These are phyloP conservation scores for Falco berigora DNA, from an alignment of 2,797 vertebrate species.

Conservation along the genomic window DNA sequence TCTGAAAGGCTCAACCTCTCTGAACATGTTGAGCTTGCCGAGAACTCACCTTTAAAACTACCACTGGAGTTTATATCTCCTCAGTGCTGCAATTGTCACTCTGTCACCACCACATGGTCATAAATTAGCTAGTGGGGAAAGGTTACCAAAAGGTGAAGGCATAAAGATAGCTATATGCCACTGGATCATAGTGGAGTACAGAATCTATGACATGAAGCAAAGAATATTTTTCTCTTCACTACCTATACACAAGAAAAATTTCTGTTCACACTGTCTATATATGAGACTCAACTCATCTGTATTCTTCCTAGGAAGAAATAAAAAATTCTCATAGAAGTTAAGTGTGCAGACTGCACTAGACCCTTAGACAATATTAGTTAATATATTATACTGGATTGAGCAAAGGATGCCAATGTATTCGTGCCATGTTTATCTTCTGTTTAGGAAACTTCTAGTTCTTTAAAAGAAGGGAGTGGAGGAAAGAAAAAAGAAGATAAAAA, in stretches of 20 bases:
- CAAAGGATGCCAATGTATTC: background rate
- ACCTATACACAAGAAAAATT: background rate
- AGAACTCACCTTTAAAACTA: background rate
- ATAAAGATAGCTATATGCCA: background rate
- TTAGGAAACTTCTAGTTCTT: background rate
- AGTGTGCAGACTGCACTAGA: background rate
- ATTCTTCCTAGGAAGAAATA: background rate
- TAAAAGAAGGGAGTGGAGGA: background rate
- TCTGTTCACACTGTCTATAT: background rate
- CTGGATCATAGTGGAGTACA: background rate
- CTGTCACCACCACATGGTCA: background rate
- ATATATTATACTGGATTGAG: background rate
- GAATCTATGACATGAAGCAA: background rate
- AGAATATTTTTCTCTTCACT: background rate
- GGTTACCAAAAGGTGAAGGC: background rate
- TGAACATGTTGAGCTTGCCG: background rate
- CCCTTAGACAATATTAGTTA: background rate
- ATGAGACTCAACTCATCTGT: background rate
- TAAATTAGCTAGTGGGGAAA: background rate
- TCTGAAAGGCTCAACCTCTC: background rate
- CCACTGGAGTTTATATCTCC: background rate
- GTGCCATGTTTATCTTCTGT: background rate
- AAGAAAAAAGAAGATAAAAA: background rate
- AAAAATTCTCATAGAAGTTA: background rate
- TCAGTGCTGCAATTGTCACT: background rate